A percentile compares a stretch with the other conserved stretches of the same genome.
Evolutionary conservation across 2,888 invertebrate genomes (phyloP).

Genomic region (Clepsis dumicolana): DNA sequence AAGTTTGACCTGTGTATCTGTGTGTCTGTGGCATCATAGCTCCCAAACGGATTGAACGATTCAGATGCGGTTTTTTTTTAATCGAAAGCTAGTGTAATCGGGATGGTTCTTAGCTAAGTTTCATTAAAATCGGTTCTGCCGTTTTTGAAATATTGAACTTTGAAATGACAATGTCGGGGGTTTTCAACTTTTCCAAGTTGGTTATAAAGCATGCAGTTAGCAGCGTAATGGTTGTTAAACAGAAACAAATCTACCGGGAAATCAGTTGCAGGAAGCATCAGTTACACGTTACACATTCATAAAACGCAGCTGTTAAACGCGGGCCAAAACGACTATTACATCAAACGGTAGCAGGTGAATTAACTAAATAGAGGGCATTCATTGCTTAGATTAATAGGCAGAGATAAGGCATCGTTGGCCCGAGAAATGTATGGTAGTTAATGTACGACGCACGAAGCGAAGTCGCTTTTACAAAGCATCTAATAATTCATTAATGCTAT

Average conservation of each 20-base stretch:
- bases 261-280: conserved; percentile 38
- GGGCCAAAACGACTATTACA: conserved; percentile 65
- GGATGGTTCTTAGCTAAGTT: too few species aligned
- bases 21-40: too few species aligned
- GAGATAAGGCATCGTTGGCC: conserved; percentile 63
- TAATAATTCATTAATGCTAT: conserved; percentile 42
- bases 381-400: conserved; percentile 69
- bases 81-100: too few species aligned
- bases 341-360: conserved; percentile 70
- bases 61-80: too few species aligned
- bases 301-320: conserved; percentile 58
- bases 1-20: too few species aligned
- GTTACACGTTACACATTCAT: conserved; percentile 44
- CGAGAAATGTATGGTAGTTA: conserved; percentile 57
- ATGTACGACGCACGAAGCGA: conserved; percentile 45
- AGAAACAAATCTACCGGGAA: conserved; percentile 41
- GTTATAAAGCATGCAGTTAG: background rate
- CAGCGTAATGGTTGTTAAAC: conserved; percentile 12
- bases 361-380: conserved; percentile 62
- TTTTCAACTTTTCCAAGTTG: too few species aligned
- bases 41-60: too few species aligned
- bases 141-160: too few species aligned
- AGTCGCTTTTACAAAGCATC: conserved; percentile 44
- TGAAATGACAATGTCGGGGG: too few species aligned
- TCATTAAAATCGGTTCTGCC: too few species aligned